Evolutionary conservation across 2,888 invertebrate species (phyloP), one percentile per base, ranked within the genome.

Genomic region (Drosophila algonquin): DNA sequence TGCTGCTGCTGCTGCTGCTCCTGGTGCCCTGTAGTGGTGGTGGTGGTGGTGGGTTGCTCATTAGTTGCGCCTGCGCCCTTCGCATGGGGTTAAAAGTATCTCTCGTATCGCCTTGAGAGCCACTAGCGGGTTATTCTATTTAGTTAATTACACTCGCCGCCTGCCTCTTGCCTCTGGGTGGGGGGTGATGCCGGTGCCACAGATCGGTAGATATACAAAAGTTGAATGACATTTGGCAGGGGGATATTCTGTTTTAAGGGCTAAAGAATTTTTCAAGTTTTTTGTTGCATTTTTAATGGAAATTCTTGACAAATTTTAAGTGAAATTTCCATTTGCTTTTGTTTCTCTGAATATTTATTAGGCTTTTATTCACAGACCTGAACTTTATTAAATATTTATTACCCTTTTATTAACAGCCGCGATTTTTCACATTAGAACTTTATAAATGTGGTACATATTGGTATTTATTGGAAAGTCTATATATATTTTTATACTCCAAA

Each of bases 31-130:
- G n/a, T n/a, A n/a, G n/a, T 58, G 69, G 67, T 75, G 73, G 50
- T 63, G 73, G 73, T 60, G 69, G 67, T 75, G 73, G 51, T 63
- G 73, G 73, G 60, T 67, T 75, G 75, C 74, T 83, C 87, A 86
- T 86, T 86, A 86, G 85, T 88, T 81, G 85, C 89, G 85, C 85
- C 77, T 88, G 85, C 87, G 77, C 80, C 71, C 73, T 54, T 83
- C 77, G 77, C 69, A 59, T 77, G 85, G 83, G 83, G 83, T 83
- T 83, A 87, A 87, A 84, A 72, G 75, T 77, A 63, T 69, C 47
- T 44, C 52, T 51, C 57, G 52, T 44, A 47, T 51, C 57, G 52
- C 24, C 61, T 61, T 35, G 46, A 32, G 46, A 32, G 54, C 45
- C 32, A 35, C 67, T 65, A 50, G 32, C 55, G 67, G 67, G 65